These are phyloP conservation scores for Calidris pygmaea DNA, from an alignment of 2,113 vertebrate genomes.

Conservation along the genomic window DNA sequence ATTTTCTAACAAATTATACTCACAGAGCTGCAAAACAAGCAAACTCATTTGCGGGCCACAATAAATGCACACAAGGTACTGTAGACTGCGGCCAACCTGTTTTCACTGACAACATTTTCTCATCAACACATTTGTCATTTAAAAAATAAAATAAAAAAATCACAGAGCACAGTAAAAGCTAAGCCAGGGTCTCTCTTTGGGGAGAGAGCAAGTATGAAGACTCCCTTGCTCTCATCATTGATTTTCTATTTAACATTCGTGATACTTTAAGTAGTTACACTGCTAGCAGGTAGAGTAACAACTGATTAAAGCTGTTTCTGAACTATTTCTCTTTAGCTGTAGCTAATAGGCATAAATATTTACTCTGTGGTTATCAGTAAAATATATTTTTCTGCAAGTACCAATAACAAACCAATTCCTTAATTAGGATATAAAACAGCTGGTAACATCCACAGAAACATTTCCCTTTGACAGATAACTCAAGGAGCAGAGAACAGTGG, in stretches of 20 bases:
- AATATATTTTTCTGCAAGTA: constrained; percentile 63
- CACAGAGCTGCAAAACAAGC: not conserved
- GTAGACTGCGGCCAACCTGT: not conserved
- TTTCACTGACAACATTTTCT: not conserved
- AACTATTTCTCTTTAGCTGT: constrained; percentile 49
- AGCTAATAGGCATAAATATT: constrained; percentile 71
- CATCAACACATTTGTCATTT: not conserved
- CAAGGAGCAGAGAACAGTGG: constrained; percentile 4
- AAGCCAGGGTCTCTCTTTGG: not conserved
- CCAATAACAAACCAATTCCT: constrained; percentile 45
- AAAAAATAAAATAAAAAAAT: not conserved
- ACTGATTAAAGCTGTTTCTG: not conserved
- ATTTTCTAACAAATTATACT: not conserved
- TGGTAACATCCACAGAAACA: constrained; percentile 47
- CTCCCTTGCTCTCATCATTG: not conserved
- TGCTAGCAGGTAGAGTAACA: constrained; percentile 7
- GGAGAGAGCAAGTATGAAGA: not conserved
- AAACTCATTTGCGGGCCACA: not conserved
- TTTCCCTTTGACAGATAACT: constrained; percentile 42
- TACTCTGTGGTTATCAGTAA: constrained; percentile 70
- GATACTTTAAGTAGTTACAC: not conserved
- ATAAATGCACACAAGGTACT: not conserved
- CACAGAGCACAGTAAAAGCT: not conserved
- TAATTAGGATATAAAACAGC: constrained; percentile 73
- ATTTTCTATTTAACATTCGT: not conserved